Evolutionary conservation across 2,113 vertebrate genomes (phyloP).

Genomic region (Thunnus thynnus): DNA sequence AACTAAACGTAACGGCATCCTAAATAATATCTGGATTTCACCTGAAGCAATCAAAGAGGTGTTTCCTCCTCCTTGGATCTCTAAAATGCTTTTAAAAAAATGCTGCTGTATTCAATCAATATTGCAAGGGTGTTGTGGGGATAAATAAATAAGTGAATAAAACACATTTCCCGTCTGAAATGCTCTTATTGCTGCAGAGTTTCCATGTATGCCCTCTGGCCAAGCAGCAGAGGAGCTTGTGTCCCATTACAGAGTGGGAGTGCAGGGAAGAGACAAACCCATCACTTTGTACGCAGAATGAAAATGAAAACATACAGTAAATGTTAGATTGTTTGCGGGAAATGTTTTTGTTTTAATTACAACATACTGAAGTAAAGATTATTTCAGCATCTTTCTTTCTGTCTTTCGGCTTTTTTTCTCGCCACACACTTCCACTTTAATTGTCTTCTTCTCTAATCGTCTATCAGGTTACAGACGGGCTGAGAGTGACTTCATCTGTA

Average conservation of each 20-base stretch:
- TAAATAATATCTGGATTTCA: conserved; percentile 64
- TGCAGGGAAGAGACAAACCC: conserved; percentile 12
- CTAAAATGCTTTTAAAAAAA: conserved; percentile 80
- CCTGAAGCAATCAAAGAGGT: conserved; percentile 68
- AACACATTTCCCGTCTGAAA: conserved; percentile 74
- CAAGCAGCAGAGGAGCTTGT: conserved; percentile 66
- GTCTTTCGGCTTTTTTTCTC: neutral
- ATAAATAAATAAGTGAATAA: conserved; percentile 76
- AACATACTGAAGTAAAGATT: neutral
- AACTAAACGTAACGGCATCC: neutral
- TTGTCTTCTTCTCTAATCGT: conserved; percentile 16
- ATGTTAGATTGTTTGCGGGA: neutral
- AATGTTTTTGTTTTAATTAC: conserved; percentile 6
- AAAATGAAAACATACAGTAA: conserved; percentile 26
- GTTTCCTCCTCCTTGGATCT: conserved; percentile 55
- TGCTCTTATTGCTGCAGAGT: conserved; percentile 75
- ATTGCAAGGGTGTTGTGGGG: conserved; percentile 76
- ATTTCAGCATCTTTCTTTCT: neutral
- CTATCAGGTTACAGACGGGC: conserved; percentile 45
- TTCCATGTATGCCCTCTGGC: conserved; percentile 74
- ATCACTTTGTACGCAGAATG: conserved; percentile 4
- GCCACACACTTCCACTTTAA: neutral
- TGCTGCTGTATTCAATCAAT: conserved; percentile 71
- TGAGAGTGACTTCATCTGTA: conserved; percentile 60
- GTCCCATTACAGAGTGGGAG: conserved; percentile 57